Evolutionary conservation across 2,888 invertebrate genomes (phyloP), one percentile per base, ranked within the genome.

Genomic region (Mesorhabditis spiculigera): DNA sequence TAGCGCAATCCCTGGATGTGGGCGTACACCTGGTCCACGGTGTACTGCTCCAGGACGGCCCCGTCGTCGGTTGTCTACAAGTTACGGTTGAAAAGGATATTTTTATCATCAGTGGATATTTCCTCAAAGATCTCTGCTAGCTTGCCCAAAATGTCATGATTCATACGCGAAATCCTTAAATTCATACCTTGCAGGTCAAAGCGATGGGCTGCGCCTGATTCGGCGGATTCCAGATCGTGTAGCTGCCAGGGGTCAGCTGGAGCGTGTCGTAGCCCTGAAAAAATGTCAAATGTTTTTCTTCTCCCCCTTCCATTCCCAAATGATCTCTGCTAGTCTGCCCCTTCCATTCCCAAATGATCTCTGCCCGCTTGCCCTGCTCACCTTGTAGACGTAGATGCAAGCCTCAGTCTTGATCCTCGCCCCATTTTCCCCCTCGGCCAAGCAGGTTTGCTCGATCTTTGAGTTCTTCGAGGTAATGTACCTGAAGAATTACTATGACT

Each of bases 371-470:
- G 28, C 28, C 28, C 28, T 28, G 44, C 68, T 66, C 45, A 75
- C 75, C 41, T 80, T 77, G 74, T 83, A 75, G 61, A 73, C 74
- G 71, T 77, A 83, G 63, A 83, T 80, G 71, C 83, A 83, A 44
- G 81, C 82, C 65, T 78, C 78, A 13, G 79, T 81, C 44, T 73
- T 74, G 64, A 83, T 74, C 43, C 75, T 73, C 5, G 81, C 77
- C 61, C 73, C 67, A 44, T 73, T 69, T 16, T 72, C 71, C 8
- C 76, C 79, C 45, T 75, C 74, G 43, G 76, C 45, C 70, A 76
- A 78, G 71, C 83, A 83, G 6, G 82, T 81, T 71, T 81, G 81
- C 72, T 83, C 81, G 42, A 83, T 72, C 66, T 81, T 81, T 62
- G 75, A 78, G 61, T 73, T 71, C 6, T 68, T 45, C 41, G 73